Evolutionary conservation across 2,888 invertebrate genomes (phyloP), one percentile per base, ranked within the genome.

Genomic region (Ctena decussata): DNA sequence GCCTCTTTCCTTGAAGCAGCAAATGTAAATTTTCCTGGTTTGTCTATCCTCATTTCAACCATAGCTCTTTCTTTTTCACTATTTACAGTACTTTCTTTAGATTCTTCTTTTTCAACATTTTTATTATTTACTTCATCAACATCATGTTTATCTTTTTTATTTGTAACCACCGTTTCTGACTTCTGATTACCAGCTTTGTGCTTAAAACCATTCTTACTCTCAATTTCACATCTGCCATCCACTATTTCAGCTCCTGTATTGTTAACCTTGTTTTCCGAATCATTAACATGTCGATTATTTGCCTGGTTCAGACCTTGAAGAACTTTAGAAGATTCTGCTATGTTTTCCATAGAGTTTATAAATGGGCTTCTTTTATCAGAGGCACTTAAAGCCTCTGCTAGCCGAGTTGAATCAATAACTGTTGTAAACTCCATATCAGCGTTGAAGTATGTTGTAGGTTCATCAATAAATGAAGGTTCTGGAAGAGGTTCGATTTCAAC

Each of bases 401-500:
- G 35, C 30, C 79, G 75, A 44, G 75, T 71, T 24, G 71, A 69
- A 77, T 90, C 84, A 57, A 92, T 85, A 0, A 91, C 88, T 41
- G 82, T 86, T 5, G 93, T 93, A 37, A 93, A 88, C 44, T 93
- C 93, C 93, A 93, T 93, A 32, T 93, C 93, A 11, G 89, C 65
- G 81, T 92, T 89, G 41, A 93, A 91, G 71, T 89, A 92, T 11
- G 86, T 79, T 11, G 93, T 93, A n/a, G 80, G 73, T 65, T 91
- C 91, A 21, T 89, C 89, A 24, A 69, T 57, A 49, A 84, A 83
- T 3, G 44, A 44, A 18, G 77, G 70, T 30, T 81, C 81, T 15
- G 71, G 73, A 3, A 80, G 11, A 37, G 76, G 77, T 35, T 71
- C 74, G 27, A 44, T 24, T 37, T 77, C 77, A 15, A 8, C 18